Conservation (phyloP, 2,888 invertebrate genomes). For the Nesidiocoris tenuis region DNA sequence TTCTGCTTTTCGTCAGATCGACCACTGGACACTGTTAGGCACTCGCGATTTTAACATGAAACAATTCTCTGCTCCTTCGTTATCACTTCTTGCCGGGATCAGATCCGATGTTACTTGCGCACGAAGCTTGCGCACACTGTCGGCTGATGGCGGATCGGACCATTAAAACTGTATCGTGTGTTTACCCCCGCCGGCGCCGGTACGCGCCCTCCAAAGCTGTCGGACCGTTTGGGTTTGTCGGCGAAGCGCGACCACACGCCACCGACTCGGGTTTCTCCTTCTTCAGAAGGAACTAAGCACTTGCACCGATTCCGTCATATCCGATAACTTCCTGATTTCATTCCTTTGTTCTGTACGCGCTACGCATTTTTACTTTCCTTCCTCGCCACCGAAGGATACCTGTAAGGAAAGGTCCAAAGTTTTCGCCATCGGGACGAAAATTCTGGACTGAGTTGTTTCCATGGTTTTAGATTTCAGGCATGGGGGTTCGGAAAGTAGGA, state of each 20-base stretch:
- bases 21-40: constrained; percentile 19
- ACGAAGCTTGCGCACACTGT: constrained; percentile 34
- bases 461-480: too few relatives aligned
- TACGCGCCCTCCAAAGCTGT: constrained; percentile 12
- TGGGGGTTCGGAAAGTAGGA: too few relatives aligned
- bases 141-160: neutral
- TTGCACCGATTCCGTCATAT: neutral
- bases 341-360: too few relatives aligned
- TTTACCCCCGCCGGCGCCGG: constrained; percentile 29
- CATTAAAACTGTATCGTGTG: constrained; percentile 40
- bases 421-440: too few relatives aligned
- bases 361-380: too few relatives aligned
- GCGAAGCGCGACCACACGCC: neutral
- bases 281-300: neutral
- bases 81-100: neutral
- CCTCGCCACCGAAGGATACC: too few relatives aligned
- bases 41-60: constrained; percentile 19
- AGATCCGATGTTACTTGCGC: neutral
- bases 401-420: too few relatives aligned
- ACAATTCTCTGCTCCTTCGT: neutral
- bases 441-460: too few relatives aligned
- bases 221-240: constrained; percentile 10
- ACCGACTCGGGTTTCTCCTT: neutral
- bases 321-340: too few relatives aligned
- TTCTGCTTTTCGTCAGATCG: neutral